A percentile compares a stretch with the other conserved stretches of the same genome.
Evolutionary conservation across 2,888 invertebrate species (phyloP).

Genomic region (Leptarthrus brevirostris): DNA sequence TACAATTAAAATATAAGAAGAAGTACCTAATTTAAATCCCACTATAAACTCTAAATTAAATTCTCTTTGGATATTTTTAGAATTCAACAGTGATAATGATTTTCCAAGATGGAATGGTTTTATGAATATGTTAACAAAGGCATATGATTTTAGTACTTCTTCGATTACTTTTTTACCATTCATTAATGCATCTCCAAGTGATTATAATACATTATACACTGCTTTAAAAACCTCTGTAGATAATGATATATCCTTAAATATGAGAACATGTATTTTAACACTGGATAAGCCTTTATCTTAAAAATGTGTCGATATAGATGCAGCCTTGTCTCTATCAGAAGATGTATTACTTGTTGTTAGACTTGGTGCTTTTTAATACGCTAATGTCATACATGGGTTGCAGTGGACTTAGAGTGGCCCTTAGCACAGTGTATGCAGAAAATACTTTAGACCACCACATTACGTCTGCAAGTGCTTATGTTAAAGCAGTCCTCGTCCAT

Average conservation of each 20-base stretch:
- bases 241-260: conserved; percentile 7
- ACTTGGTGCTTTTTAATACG: too few relatives aligned
- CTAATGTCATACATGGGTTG: too few relatives aligned
- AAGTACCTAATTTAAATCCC: too few relatives aligned
- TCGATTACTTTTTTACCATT: conserved; percentile 10
- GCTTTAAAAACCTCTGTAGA: background rate
- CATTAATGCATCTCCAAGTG: conserved; percentile 26
- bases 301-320: conserved; percentile 1
- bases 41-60: too few relatives aligned
- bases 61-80: conserved; percentile 7
- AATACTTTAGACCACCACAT: too few relatives aligned
- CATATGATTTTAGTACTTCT: conserved; percentile 11
- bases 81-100: conserved; percentile 22
- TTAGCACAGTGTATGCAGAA: too few relatives aligned
- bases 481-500: too few relatives aligned
- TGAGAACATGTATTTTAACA: conserved; percentile 13
- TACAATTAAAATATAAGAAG: too few relatives aligned
- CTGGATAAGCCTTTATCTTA: conserved; percentile 8
- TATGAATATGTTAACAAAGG: conserved; percentile 19
- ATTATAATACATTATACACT: conserved; percentile 20
- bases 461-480: too few relatives aligned
- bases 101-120: conserved; percentile 25
- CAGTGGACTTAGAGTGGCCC: too few relatives aligned
- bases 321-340: background rate
- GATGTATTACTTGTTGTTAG: background rate